Percentiles rank a stretch among this genome's conserved stretches.
phyloP scores from a whole-genome alignment of 2,797 vertebrate genomes.

The Halcyon leucocephala region DNA sequence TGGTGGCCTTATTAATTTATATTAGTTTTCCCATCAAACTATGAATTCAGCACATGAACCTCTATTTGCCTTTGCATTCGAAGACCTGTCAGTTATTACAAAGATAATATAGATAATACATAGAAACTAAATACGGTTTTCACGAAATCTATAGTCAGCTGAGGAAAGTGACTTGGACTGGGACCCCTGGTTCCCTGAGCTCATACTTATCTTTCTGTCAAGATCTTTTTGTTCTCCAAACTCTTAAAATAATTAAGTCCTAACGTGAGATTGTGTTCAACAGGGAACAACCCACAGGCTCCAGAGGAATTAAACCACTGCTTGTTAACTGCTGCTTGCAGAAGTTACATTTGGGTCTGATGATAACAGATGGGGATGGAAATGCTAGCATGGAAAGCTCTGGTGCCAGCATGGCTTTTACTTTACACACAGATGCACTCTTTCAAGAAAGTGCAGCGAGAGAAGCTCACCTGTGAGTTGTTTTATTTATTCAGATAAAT shows the following conservation, averaged over 20 bases:
- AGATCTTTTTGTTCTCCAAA: slow-evolving; percentile 1
- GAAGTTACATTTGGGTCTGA: not conserved
- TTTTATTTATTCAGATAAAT: not conserved
- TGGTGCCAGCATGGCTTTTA: not conserved
- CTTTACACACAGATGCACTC: not conserved
- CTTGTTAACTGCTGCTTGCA: not conserved
- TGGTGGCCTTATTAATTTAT: not conserved
- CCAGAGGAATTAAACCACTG: not conserved
- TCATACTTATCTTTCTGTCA: not conserved
- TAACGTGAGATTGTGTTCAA: not conserved
- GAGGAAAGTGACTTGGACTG: not conserved
- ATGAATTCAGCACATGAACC: not conserved
- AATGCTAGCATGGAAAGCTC: not conserved
- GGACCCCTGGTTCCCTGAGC: not conserved
- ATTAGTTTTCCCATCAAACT: not conserved
- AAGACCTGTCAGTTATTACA: not conserved
- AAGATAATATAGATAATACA: not conserved
- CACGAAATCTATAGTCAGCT: not conserved
- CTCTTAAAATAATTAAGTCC: not conserved
- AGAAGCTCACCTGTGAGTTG: not conserved
- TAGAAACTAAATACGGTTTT: not conserved
- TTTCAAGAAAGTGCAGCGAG: not conserved
- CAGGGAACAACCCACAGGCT: not conserved
- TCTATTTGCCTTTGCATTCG: not conserved
- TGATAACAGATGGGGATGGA: not conserved